Conservation (phyloP, 2,113 vertebrate species). For the Ceyx cyanopectus region DNA sequence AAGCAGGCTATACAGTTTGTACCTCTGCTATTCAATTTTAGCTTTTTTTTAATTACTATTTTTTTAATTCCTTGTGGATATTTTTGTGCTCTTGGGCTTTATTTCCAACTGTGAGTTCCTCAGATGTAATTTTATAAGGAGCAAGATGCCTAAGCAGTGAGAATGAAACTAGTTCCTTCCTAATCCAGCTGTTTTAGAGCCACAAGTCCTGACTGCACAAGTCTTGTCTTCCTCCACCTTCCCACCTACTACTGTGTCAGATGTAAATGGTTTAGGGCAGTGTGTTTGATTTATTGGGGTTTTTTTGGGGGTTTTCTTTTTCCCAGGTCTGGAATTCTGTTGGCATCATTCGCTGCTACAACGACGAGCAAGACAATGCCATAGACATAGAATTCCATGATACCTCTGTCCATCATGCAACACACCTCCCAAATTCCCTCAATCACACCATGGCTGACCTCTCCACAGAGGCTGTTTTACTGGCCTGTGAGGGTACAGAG, state of each 20-base stretch:
- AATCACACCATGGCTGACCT: conserved; percentile 90
- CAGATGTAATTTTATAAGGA: background rate
- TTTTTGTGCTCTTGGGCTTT: background rate
- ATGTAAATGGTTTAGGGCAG: background rate
- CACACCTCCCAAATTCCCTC: conserved; percentile 91
- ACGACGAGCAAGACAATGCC: conserved; percentile 94
- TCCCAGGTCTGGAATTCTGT: conserved; percentile 94
- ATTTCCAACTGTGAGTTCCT: background rate
- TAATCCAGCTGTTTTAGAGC: background rate
- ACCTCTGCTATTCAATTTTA: background rate
- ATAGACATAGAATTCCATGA: conserved; percentile 97
- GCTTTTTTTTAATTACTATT: background rate
- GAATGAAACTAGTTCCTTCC: background rate
- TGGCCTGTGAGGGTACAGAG: conserved; percentile 88
- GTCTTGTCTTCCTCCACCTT: background rate
- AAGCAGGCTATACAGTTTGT: background rate
- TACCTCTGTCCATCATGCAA: conserved; percentile 90
- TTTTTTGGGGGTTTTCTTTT: background rate
- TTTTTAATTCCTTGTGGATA: background rate
- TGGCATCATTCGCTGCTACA: conserved; percentile 93
- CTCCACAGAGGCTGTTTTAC: conserved; percentile 90
- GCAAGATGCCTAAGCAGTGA: background rate
- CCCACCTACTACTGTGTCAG: background rate
- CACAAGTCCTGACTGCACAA: background rate
- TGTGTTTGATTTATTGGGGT: background rate